These are phyloP conservation scores for Achatina immaculata DNA, from an alignment of 1,140 invertebrate genomes.

Conservation along the genomic window DNA sequence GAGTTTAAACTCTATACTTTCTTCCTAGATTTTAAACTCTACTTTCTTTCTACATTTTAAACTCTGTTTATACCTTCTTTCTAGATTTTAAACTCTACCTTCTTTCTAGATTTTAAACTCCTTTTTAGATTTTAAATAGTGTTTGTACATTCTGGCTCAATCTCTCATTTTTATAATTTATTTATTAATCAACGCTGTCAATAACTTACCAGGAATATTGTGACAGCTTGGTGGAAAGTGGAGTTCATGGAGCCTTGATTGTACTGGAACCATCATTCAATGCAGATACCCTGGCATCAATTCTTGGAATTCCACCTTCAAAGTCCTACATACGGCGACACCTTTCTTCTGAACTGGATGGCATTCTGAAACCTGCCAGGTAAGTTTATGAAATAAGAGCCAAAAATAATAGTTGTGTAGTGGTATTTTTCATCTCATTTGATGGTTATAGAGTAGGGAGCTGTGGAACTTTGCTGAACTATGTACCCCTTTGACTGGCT, in stretches of 20 bases:
- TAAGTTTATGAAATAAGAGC: conserved; percentile 70
- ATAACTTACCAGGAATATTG: conserved; percentile 91
- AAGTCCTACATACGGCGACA: conserved; percentile 94
- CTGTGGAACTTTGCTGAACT: not conserved
- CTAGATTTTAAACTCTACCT: no score
- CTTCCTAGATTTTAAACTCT: no score
- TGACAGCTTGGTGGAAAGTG: conserved; percentile 94
- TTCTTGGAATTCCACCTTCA: conserved; percentile 90
- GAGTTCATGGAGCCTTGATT: conserved; percentile 92
- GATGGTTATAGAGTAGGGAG: not conserved
- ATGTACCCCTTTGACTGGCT: not conserved
- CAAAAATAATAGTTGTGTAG: not conserved
- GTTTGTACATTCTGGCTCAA: no score
- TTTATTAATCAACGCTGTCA: no score
- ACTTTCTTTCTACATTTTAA: no score
- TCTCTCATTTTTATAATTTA: no score
- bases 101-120: no score
- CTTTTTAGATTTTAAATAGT: no score
- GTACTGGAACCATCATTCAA: conserved; percentile 92
- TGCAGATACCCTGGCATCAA: conserved; percentile 93
- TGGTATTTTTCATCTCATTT: not conserved
- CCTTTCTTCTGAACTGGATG: conserved; percentile 89
- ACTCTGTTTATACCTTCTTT: no score
- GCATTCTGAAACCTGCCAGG: conserved; percentile 91
- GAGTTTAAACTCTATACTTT: no score